A percentile compares a stretch with the other conserved stretches of the same genome.
These are phyloP conservation scores for Biston betularia DNA, from an alignment of 2,888 invertebrate genomes.

Conservation along the genomic window DNA sequence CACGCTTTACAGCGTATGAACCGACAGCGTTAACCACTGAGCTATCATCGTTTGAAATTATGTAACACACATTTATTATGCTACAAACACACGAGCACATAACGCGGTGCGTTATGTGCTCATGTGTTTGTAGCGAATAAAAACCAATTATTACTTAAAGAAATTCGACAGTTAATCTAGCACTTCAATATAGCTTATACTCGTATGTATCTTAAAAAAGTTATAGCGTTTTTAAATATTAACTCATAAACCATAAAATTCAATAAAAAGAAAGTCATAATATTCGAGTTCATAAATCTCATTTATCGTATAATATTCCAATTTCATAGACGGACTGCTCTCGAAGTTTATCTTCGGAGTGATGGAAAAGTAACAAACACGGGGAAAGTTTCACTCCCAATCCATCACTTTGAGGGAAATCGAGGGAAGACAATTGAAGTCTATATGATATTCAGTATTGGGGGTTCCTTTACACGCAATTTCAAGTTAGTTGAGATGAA, in stretches of 20 bases:
- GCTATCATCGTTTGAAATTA: too few relatives aligned
- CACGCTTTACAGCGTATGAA: too few relatives aligned
- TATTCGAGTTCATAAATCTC: conserved; percentile 26
- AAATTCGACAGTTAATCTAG: too few relatives aligned
- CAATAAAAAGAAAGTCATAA: conserved; percentile 13
- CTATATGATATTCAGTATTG: conserved; percentile 52
- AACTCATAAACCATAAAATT: neutral
- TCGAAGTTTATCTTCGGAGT: conserved; percentile 42
- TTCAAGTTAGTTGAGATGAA: conserved; percentile 31
- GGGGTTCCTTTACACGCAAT: conserved; percentile 29
- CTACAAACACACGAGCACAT: too few relatives aligned
- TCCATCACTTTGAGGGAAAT: conserved; percentile 59
- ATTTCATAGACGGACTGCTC: conserved; percentile 39
- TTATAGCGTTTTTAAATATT: neutral
- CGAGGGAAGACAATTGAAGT: conserved; percentile 55
- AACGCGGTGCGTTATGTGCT: too few relatives aligned
- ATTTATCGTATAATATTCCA: conserved; percentile 33
- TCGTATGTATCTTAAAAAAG: too few relatives aligned
- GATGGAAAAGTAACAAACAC: conserved; percentile 68
- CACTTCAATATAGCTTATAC: too few relatives aligned
- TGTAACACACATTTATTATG: too few relatives aligned
- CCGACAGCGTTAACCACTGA: too few relatives aligned
- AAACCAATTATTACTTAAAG: too few relatives aligned
- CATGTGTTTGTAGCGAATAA: too few relatives aligned
- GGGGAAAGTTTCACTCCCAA: conserved; percentile 58